Conservation (phyloP, 2,797 vertebrate species). For the Geotrypetes seraphini region DNA sequence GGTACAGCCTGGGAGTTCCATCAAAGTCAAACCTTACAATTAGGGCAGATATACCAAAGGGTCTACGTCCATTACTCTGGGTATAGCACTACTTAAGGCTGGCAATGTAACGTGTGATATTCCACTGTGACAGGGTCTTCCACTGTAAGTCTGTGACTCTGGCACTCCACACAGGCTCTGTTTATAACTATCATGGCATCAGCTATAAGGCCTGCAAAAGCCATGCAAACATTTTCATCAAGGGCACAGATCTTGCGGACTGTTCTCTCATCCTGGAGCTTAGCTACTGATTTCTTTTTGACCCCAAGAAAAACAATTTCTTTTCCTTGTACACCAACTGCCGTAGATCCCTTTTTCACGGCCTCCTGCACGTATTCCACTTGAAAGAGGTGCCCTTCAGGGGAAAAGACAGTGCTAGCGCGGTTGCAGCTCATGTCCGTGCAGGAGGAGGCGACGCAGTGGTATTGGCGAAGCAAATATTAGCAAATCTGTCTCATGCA, state of each 20-base stretch:
- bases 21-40: slow-evolving; percentile 78
- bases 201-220: slow-evolving; percentile 74
- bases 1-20: slow-evolving; percentile 68
- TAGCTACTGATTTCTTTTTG: slow-evolving; percentile 76
- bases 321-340: slow-evolving; percentile 71
- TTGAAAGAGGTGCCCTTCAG: slow-evolving; percentile 74
- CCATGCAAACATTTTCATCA: slow-evolving; percentile 77
- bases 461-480: neutral
- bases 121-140: slow-evolving; percentile 77
- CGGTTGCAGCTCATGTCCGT: slow-evolving; percentile 69
- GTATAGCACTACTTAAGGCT: slow-evolving; percentile 79
- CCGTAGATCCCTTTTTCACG: slow-evolving; percentile 73
- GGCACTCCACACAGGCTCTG: slow-evolving; percentile 71
- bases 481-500: no score
- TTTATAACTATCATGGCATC: slow-evolving; percentile 76
- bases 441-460: neutral
- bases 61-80: slow-evolving; percentile 72
- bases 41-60: slow-evolving; percentile 73
- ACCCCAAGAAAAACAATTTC: slow-evolving; percentile 74
- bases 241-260: slow-evolving; percentile 75
- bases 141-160: slow-evolving; percentile 75
- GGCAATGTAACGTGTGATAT: slow-evolving; percentile 74
- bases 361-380: slow-evolving; percentile 79
- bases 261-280: slow-evolving; percentile 73
- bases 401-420: slow-evolving; percentile 75